Base-by-base conservation (phyloP, 2,888 invertebrate genomes). In the Calliscelio sp. region DNA sequence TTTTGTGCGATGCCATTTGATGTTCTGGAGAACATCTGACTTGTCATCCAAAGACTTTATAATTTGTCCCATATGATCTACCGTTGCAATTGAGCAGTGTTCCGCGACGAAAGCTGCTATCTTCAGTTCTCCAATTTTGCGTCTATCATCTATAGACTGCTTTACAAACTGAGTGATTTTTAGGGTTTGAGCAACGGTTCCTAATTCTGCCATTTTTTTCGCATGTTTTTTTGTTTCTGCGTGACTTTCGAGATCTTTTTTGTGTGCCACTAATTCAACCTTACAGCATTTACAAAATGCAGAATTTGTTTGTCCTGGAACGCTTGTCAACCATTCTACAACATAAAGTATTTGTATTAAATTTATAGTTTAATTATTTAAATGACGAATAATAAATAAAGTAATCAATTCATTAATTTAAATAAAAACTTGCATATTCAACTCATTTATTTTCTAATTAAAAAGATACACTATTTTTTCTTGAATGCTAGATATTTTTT, bases 201-300 rank as follows among this genome's bases (percentile, higher is more conserved):
- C 22, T 55, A 79, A 28, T 22, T 74, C 81, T 83, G 66, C 80
- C 84, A 51, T 85, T 75, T 70, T 61, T 70, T 10, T 80, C 25
- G 81, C 59, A 84, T 89, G 90, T 77, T 90, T 89, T 57, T 89
- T 81, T 24, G 87, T 87, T 59, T 59, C 82, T 22, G 88, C 85
- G 70, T 90, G 90, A 49, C 55, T 84, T 32, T 86, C 8, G 11
- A 90, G 83, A 70, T 86, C 88, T 61, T 88, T 89, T 86, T 88
- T 89, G 59, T 90, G 88, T 11, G 88, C 87, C 85, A 81, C 83
- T 35, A 90, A 16, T 18, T 63, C 57, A 1, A 18, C 10, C 28
- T 65, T 68, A 25, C 71, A 81, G 25, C 57, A 71, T 25, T 71
- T 80, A 44, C 66, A 80, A 73, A 49, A 73, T 16, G 65, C 57